Percentiles rank a stretch among this genome's conserved stretches.
Evolutionary conservation across 2,888 invertebrate species (phyloP).

Genomic region (Seira musarum): DNA sequence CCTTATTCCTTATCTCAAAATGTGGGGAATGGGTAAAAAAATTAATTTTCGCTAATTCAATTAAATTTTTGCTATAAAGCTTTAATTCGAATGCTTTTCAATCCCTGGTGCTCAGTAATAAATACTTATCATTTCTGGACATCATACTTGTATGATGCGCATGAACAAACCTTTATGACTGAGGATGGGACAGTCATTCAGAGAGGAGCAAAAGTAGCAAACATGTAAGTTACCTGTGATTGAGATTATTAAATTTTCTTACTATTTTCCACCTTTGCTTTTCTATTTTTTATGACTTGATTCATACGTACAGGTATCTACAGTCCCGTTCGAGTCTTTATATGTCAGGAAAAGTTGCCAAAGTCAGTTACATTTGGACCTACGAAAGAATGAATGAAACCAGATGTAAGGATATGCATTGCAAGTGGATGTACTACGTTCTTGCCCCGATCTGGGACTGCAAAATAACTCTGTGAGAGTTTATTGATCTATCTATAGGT

Average conservation of each 20-base stretch:
- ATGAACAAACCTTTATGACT: background rate
- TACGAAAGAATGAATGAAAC: slow-evolving; percentile 41
- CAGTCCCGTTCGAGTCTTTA: too few species aligned
- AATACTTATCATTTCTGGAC: slow-evolving; percentile 43
- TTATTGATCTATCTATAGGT: slow-evolving; percentile 15
- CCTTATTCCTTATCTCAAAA: slow-evolving; percentile 44
- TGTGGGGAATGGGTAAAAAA: slow-evolving; percentile 43
- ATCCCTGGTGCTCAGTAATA: slow-evolving; percentile 2
- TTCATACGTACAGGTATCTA: too few species aligned
- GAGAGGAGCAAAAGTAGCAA: slow-evolving; percentile 3
- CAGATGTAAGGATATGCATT: background rate
- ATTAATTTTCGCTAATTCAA: too few species aligned
- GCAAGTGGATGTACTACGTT: slow-evolving; percentile 40
- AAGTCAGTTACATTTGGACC: slow-evolving; percentile 25
- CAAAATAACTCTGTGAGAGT: too few species aligned
- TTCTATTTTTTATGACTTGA: too few species aligned
- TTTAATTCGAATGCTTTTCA: too few species aligned
- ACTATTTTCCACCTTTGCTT: too few species aligned
- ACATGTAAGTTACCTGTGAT: background rate
- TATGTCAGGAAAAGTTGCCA: too few species aligned
- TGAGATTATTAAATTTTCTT: slow-evolving; percentile 12
- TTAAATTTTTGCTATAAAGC: too few species aligned
- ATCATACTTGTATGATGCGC: slow-evolving; percentile 17
- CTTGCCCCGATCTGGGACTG: slow-evolving; percentile 41
- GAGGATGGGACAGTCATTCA: slow-evolving; percentile 8